Conservation (phyloP, 2,888 invertebrate species). For the Eulithis prunata region DNA sequence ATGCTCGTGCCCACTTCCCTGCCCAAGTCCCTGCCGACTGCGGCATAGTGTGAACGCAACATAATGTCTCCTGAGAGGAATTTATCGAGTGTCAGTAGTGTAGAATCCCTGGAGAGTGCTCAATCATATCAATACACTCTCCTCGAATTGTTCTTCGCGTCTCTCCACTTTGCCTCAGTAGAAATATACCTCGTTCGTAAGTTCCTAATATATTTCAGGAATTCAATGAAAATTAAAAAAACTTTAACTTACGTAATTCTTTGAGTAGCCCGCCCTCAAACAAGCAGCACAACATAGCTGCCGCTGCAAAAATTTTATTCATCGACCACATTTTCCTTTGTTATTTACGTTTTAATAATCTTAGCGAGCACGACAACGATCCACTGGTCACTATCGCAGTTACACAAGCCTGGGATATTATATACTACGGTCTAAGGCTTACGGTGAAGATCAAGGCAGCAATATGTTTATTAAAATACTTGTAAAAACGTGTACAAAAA, state of each 20-base stretch:
- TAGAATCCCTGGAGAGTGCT: no score
- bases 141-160: no score
- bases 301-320: slow-evolving; percentile 41
- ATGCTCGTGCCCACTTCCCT: no score
- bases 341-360: slow-evolving; percentile 17
- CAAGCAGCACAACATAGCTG: slow-evolving; percentile 52
- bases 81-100: no score
- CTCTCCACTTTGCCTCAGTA: no score
- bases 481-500: slow-evolving; percentile 17
- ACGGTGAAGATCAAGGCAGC: slow-evolving; percentile 25
- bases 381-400: slow-evolving; percentile 24
- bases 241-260: slow-evolving; percentile 58
- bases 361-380: slow-evolving; percentile 26
- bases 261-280: slow-evolving; percentile 52
- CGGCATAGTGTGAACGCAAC: no score
- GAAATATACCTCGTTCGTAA: no score
- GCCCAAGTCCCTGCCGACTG: no score
- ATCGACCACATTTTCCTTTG: slow-evolving; percentile 43
- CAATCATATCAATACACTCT: no score
- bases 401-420: slow-evolving; percentile 23
- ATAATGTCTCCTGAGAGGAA: no score
- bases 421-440: slow-evolving; percentile 27
- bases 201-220: no score
- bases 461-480: not conserved
- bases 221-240: not conserved